Evolutionary conservation across 2,888 invertebrate genomes (phyloP).

Genomic region (Galerucella nymphaeae): DNA sequence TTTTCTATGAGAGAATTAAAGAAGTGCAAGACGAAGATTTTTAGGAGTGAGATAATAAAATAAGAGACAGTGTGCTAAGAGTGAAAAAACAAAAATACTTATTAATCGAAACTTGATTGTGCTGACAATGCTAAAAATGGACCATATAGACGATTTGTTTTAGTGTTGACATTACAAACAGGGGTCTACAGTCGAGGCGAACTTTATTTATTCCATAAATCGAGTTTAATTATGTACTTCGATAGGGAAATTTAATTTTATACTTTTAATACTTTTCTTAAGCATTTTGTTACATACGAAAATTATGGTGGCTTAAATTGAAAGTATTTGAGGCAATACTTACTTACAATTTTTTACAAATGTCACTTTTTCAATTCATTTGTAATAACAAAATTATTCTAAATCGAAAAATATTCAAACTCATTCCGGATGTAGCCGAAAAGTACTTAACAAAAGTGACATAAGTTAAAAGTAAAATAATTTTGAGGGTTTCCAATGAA

Average conservation of each 20-base stretch:
- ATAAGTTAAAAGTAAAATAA: no score
- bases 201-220: conserved; percentile 1
- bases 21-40: conserved; percentile 51
- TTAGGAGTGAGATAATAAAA: conserved; percentile 46
- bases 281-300: not conserved
- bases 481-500: no score
- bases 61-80: conserved; percentile 39
- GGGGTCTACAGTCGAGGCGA: conserved; percentile 23
- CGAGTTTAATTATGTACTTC: not conserved
- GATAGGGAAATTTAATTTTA: not conserved
- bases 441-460: no score
- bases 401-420: no score
- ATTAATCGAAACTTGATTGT: conserved; percentile 44
- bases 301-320: not conserved
- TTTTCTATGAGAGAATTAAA: conserved; percentile 49
- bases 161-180: conserved; percentile 42
- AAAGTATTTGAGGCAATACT: no score
- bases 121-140: conserved; percentile 47
- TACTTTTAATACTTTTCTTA: not conserved
- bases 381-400: no score
- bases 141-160: conserved; percentile 39
- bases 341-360: no score
- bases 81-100: conserved; percentile 35
- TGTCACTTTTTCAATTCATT: no score
- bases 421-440: no score